Conservation (phyloP, 1,140 invertebrate species). For the Acromyrmex heyeri region DNA sequence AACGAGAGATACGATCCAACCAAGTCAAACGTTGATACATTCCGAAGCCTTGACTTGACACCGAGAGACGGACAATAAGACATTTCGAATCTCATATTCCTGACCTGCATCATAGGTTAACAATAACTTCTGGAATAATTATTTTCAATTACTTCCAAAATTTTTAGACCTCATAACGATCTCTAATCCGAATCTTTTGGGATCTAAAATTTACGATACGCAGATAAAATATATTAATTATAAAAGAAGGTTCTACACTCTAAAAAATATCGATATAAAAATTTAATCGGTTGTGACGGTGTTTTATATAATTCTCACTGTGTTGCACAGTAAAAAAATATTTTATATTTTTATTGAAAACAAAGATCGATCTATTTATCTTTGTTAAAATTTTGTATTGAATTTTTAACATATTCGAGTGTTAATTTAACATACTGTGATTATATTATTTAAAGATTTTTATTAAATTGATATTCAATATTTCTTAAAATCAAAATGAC, state of each 20-base stretch:
- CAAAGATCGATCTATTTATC: no score
- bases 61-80: background rate
- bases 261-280: no score
- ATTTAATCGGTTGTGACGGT: no score
- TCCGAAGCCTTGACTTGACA: background rate
- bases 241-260: background rate
- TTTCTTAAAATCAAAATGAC: no score
- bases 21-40: background rate
- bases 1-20: conserved; percentile 3
- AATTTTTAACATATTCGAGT: no score
- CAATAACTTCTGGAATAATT: background rate
- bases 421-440: no score
- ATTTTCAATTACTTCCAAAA: background rate
- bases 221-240: background rate
- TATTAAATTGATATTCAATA: no score
- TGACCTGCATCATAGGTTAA: background rate
- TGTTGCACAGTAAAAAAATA: no score
- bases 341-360: no score
- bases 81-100: background rate
- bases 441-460: no score
- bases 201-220: background rate
- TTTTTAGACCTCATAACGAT: background rate
- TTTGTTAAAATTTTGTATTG: no score
- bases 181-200: background rate
- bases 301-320: no score